A percentile compares a stretch with the other conserved stretches of the same genome.
Conservation (phyloP, 2,888 invertebrate genomes). For the Lepidochrysops patricia region DNA sequence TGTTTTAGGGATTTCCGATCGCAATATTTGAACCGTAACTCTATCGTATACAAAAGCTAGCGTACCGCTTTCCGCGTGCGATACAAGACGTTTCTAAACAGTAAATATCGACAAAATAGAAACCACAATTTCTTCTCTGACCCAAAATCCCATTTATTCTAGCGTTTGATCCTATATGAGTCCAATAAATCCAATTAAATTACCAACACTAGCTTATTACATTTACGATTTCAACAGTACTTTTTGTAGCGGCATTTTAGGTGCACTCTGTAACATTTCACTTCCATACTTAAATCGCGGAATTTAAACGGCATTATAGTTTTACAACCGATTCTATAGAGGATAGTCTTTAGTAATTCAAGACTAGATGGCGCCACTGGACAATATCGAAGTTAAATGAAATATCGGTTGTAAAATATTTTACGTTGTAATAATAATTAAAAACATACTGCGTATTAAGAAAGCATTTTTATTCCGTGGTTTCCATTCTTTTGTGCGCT, state of each 20-base stretch:
- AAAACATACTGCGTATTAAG: not conserved
- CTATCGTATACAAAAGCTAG: conserved; percentile 33
- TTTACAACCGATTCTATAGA: not conserved
- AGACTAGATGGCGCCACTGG: not conserved
- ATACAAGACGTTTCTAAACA: not conserved
- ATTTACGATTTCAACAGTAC: not conserved
- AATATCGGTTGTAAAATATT: not conserved
- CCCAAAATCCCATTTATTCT: not conserved
- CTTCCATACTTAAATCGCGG: too few relatives aligned
- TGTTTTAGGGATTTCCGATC: conserved; percentile 1
- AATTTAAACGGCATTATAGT: not conserved
- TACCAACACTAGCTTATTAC: not conserved
- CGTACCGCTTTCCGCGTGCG: conserved; percentile 11
- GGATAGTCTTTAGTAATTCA: not conserved
- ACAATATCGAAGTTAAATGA: not conserved
- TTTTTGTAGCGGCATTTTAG: not conserved
- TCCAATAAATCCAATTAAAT: not conserved
- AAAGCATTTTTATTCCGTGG: not conserved
- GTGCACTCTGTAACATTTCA: too few relatives aligned
- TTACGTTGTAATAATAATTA: not conserved
- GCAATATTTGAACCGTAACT: conserved; percentile 11
- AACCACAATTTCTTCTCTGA: not conserved
- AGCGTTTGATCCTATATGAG: not conserved
- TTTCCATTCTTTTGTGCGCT: not conserved
- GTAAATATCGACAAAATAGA: conserved; percentile 3